Evolutionary conservation across 1,140 invertebrate genomes (phyloP).

Genomic region (Oedothorax gibbosus): DNA sequence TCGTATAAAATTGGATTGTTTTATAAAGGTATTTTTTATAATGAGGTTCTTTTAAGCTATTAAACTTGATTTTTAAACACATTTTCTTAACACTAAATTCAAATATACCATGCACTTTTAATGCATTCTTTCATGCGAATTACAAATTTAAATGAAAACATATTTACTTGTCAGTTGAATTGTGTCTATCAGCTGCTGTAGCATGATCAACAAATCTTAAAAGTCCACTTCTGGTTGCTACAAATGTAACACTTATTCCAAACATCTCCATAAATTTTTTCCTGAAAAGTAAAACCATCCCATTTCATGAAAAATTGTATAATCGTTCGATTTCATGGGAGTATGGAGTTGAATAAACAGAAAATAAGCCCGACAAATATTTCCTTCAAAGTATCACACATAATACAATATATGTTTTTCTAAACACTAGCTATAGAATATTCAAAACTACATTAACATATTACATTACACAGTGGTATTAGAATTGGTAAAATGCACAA

Average conservation of each 20-base stretch:
- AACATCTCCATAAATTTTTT: conserved; percentile 84
- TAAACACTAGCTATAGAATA: not conserved
- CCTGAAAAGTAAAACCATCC: conserved; percentile 71
- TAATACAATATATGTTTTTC: not conserved
- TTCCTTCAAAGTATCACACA: conserved; percentile 22
- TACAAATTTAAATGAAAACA: not conserved
- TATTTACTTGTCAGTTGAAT: conserved; percentile 61
- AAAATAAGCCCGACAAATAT: not conserved
- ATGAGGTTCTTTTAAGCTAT: no score
- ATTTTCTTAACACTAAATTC: no score
- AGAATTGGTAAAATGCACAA: no score
- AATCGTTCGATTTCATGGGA: not conserved
- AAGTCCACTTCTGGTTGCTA: conserved; percentile 89
- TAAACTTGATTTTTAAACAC: no score
- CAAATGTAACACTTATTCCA: conserved; percentile 83
- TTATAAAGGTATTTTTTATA: no score
- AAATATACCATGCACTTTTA: not conserved
- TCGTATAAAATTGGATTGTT: no score
- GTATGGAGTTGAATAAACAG: no score
- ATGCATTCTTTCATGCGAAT: not conserved
- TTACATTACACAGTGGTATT: no score
- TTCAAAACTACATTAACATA: no score
- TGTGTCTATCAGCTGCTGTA: conserved; percentile 57
- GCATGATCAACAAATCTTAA: conserved; percentile 80
- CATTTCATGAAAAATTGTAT: conserved; percentile 13